These are phyloP conservation scores for Icerya purchasi DNA, from an alignment of 2,888 invertebrate species.

Conservation along the genomic window DNA sequence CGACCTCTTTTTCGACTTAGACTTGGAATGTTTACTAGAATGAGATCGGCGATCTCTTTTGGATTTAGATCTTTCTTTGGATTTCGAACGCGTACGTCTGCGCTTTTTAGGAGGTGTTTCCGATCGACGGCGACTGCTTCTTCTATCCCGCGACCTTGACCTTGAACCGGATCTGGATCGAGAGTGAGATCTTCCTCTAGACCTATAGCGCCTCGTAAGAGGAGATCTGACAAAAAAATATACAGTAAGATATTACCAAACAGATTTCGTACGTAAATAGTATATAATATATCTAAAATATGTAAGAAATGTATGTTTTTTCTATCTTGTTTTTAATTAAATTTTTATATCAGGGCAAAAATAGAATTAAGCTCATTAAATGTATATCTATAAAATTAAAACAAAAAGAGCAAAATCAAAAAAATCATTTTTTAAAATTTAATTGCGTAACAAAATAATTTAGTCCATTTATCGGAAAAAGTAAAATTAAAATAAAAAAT, in stretches of 20 bases:
- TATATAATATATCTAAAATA: neutral
- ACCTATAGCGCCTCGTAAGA: conserved; percentile 11
- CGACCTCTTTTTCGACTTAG: no score
- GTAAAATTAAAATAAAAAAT: no score
- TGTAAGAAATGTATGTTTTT: neutral
- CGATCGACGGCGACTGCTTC: neutral
- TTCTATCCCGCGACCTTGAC: conserved; percentile 4
- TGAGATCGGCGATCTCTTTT: no score
- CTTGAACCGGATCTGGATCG: conserved; percentile 3
- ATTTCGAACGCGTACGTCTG: neutral
- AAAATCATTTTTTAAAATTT: no score
- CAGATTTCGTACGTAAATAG: neutral
- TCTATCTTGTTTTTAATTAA: neutral
- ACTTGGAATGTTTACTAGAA: no score
- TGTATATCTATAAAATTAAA: no score
- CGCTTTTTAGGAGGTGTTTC: neutral
- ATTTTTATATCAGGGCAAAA: neutral
- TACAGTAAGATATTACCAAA: neutral
- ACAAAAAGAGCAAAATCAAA: no score
- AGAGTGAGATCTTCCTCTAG: conserved; percentile 6
- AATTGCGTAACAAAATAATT: no score
- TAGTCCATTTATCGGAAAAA: no score
- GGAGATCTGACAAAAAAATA: conserved; percentile 7
- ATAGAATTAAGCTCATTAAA: no score
- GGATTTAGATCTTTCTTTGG: conserved; percentile 1